A percentile compares a stretch with the other conserved stretches of the same genome.
Conservation (phyloP, 2,888 invertebrate genomes). For the Epiblema foenella region DNA sequence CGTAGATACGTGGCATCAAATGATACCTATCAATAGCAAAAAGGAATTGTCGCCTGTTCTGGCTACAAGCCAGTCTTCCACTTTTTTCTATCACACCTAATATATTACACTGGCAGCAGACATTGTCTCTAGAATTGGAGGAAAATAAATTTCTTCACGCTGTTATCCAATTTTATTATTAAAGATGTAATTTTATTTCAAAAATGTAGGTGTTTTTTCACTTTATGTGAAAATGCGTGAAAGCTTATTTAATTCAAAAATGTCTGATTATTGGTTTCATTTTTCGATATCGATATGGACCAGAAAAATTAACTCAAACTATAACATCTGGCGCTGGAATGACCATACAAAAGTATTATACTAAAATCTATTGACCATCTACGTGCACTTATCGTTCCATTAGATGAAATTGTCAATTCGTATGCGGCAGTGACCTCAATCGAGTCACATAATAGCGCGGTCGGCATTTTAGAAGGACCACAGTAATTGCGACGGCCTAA, state of each 20-base stretch:
- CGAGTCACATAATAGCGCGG: constrained; percentile 47
- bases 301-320: background rate
- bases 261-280: background rate
- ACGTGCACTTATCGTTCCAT: constrained; percentile 59
- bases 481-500: constrained; percentile 60
- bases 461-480: constrained; percentile 56
- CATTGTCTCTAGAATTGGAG: constrained; percentile 49
- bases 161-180: constrained; percentile 48
- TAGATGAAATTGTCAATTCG: constrained; percentile 64
- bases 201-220: background rate
- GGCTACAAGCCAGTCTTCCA: constrained; percentile 64
- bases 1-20: constrained; percentile 53
- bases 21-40: constrained; percentile 65
- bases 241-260: background rate
- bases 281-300: background rate
- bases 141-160: constrained; percentile 51
- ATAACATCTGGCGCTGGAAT: constrained; percentile 4
- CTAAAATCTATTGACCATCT: constrained; percentile 43
- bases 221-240: background rate
- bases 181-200: constrained; percentile 2
- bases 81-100: constrained; percentile 46
- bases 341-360: constrained; percentile 28
- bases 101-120: constrained; percentile 43
- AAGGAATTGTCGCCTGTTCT: constrained; percentile 65
- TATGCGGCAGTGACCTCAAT: constrained; percentile 52